Base-by-base conservation (phyloP, 2,888 invertebrate genomes). In the Pomacea canaliculata region DNA sequence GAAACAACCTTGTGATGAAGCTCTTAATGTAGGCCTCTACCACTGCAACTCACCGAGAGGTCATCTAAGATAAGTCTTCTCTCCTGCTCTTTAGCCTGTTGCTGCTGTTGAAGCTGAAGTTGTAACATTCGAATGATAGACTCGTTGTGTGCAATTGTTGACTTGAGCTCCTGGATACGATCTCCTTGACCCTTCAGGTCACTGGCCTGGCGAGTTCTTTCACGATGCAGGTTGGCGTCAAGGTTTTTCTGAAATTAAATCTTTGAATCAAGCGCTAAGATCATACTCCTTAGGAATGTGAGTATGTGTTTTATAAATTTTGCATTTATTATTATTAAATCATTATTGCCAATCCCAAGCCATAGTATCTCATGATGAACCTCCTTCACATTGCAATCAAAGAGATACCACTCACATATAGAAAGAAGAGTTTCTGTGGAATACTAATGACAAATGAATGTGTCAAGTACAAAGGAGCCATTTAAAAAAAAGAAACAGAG, bases 81-180 rank as follows among this genome's bases (percentile, higher is more conserved):
- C 7, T 76, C 77, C 46, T 78, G 82, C 51, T 56, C 51, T 56
- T 80, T 71, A 59, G 82, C 78, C 77, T 85, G 83, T 79, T 87
- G 85, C 59, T 83, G 81, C 70, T 88, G 86, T 49, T 84, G 83
- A 23, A 89, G 78, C 80, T 90, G 90, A 78, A 83, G 82, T 76
- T 87, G 84, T 60, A 90, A 79, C 89, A 90, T 88, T 59, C 84
- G 83, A 68, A 90, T 88, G 67, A 88, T 83, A 2, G 86, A 83
- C 79, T 90, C 88, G 67, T 89, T 87, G 56, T 86, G 78, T 80
- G 88, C 86, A n/a, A 89, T 84, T 4, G 85, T 86, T n/a, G 82
- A 80, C 78, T 88, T 86, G 81, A 90, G 73, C 48, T 88, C 88
- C 59, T 80, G 80, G 69, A 84, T 84, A 67, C 86, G 86, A 49